These are phyloP conservation scores for Cydia fagiglandana DNA, from an alignment of 1,140 invertebrate species.

Conservation along the genomic window DNA sequence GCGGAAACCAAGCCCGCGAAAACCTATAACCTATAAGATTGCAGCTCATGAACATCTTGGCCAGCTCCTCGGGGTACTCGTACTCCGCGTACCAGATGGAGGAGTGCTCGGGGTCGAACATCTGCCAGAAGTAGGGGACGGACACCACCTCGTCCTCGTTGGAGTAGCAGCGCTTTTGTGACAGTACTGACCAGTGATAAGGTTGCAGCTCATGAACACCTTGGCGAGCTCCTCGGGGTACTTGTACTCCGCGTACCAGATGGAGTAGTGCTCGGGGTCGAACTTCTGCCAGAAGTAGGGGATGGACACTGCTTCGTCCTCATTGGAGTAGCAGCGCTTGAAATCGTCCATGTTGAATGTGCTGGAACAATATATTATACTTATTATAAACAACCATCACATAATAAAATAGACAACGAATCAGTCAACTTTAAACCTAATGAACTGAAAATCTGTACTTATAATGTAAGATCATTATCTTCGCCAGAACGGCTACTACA, in stretches of 20 bases:
- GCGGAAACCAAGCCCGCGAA: no score
- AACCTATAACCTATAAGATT: no score
- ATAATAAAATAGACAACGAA: no score
- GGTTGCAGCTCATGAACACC: constrained; percentile 97
- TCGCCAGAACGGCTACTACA: no score
- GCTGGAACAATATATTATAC: constrained; percentile 70
- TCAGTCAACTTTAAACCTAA: no score
- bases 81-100: constrained; percentile 99
- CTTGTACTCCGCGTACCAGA: constrained; percentile 99
- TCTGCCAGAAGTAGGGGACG: constrained; percentile 98
- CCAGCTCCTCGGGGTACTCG: constrained; percentile 96
- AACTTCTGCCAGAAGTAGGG: constrained; percentile 99
- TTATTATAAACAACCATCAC: no score
- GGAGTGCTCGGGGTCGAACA: constrained; percentile 98
- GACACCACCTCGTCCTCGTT: constrained; percentile 97
- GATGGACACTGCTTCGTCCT: constrained; percentile 95
- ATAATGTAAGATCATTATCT: no score
- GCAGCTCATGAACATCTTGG: constrained; percentile 97
- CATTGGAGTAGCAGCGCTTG: constrained; percentile 98
- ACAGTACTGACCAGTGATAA: constrained; percentile 95
- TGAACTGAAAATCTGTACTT: no score
- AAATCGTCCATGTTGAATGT: constrained; percentile 98
- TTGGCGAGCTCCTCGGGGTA: constrained; percentile 95
- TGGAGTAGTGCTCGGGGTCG: constrained; percentile 97
- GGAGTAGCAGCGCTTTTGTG: constrained; percentile 98